Evolutionary conservation across 2,113 vertebrate genomes (phyloP).

Genomic region (Brienomyrus brachyistius): DNA sequence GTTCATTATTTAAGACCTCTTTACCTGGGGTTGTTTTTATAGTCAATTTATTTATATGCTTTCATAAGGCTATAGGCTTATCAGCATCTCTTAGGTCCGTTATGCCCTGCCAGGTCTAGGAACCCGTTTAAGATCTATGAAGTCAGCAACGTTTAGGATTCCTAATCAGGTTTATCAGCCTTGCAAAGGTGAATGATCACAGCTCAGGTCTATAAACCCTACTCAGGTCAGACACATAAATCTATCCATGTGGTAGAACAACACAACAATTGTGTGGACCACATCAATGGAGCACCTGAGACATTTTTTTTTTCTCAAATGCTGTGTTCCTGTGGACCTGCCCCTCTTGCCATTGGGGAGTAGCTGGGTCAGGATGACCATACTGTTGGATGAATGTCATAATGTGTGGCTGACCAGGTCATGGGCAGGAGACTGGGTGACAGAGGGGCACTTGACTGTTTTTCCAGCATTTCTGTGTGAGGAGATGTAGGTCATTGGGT

Average conservation of each 20-base stretch:
- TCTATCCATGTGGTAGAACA: background rate
- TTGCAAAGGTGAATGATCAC: background rate
- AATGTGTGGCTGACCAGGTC: constrained; percentile 6
- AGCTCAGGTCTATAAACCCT: background rate
- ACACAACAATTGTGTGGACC: background rate
- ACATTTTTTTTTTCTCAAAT: background rate
- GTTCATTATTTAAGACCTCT: background rate
- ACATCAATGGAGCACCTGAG: background rate
- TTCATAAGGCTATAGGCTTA: background rate
- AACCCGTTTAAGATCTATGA: background rate
- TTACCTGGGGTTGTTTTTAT: background rate
- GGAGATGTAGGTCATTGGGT: background rate
- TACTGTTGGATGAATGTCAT: background rate
- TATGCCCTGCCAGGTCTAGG: background rate
- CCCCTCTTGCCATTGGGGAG: background rate
- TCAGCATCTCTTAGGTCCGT: background rate
- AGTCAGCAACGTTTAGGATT: background rate
- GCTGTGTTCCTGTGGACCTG: background rate
- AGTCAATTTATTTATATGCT: background rate
- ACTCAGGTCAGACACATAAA: background rate
- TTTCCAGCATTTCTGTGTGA: background rate
- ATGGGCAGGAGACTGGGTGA: background rate
- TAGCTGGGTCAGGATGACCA: background rate
- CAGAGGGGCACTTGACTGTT: background rate
- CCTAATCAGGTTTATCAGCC: background rate